Evolutionary conservation across 2,888 invertebrate species (phyloP).

Genomic region (Cataglyphis albicans): DNA sequence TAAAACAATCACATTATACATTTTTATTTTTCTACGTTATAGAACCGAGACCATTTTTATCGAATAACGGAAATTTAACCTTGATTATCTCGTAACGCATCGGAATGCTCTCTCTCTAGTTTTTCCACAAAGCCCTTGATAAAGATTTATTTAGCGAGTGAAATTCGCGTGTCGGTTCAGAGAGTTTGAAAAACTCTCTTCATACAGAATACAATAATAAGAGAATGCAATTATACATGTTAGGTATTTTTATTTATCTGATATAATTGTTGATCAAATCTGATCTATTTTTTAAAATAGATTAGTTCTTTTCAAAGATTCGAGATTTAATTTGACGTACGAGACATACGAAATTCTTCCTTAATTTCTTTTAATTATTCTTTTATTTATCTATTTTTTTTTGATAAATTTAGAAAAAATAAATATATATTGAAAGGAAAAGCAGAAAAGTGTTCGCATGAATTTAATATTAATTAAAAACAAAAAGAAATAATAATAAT

Average conservation of each 20-base stretch:
- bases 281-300: conserved; percentile 4
- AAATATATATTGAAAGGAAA: background rate
- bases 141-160: conserved; percentile 47
- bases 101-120: conserved; percentile 48
- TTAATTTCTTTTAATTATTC: background rate
- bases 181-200: conserved; percentile 17
- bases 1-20: background rate
- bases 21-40: conserved; percentile 15
- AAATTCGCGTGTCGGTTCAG: conserved; percentile 51
- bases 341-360: background rate
- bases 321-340: background rate
- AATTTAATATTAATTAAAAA: conserved; percentile 22
- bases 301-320: background rate
- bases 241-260: background rate
- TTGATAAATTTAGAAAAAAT: conserved; percentile 4
- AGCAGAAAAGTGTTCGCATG: background rate
- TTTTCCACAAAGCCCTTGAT: conserved; percentile 28
- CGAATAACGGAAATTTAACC: conserved; percentile 17
- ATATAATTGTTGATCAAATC: background rate
- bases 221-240: conserved; percentile 15
- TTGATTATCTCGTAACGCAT: conserved; percentile 31
- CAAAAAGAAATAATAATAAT: background rate
- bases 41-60: conserved; percentile 5
- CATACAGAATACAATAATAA: background rate
- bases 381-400: background rate